Percentiles rank a stretch among this genome's conserved stretches.
These are phyloP conservation scores for Rhagium mordax DNA, from an alignment of 2,888 invertebrate species.

Conservation along the genomic window DNA sequence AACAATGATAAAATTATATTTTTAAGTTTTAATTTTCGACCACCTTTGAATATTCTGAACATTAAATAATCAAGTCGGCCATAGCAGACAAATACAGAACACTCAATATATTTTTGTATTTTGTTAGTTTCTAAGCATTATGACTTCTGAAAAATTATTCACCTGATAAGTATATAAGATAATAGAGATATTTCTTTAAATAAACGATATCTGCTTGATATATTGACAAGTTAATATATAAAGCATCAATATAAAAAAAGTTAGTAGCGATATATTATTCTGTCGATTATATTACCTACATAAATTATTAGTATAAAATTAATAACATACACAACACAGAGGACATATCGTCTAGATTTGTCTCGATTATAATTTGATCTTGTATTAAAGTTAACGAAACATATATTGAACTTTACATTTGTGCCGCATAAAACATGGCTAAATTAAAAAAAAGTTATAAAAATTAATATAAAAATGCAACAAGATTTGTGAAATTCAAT, in stretches of 20 bases:
- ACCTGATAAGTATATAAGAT: too few relatives aligned
- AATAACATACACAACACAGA: neutral
- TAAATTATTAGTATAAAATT: neutral
- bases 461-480: neutral
- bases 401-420: too few relatives aligned
- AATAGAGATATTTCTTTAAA: too few relatives aligned
- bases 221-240: neutral
- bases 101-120: neutral
- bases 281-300: neutral
- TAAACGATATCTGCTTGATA: too few relatives aligned
- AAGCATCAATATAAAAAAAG: neutral
- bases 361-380: too few relatives aligned
- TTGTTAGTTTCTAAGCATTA: neutral
- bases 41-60: neutral
- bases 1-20: too few relatives aligned
- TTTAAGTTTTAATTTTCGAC: too few relatives aligned
- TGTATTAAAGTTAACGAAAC: too few relatives aligned
- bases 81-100: neutral
- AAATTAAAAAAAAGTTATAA: neutral
- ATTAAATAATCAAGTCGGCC: neutral
- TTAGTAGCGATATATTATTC: constrained; percentile 4
- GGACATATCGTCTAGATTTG: neutral
- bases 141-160: too few relatives aligned
- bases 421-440: neutral
- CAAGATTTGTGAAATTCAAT: too few relatives aligned